Evolutionary conservation across 1,140 invertebrate species (phyloP), one percentile per base, ranked within the genome.

Genomic region (Halesus radiatus): DNA sequence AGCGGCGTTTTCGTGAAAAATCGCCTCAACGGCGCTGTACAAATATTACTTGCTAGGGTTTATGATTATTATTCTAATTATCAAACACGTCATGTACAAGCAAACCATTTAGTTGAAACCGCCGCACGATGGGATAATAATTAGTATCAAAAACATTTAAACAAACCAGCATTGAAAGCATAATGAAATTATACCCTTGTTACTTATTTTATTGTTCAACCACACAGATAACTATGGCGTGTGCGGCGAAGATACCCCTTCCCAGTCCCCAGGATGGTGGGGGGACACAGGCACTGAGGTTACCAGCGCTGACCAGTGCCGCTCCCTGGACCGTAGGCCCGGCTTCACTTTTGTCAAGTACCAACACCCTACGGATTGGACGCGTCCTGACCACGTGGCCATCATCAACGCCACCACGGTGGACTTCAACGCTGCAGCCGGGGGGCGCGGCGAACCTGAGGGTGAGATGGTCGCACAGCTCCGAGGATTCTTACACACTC

Each of bases 301-400:
- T 3, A 90, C 93, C 0, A 90, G 90, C n/a, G 92, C 95, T 0
- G 91, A 94, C 20, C 91, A 96, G 81, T 98, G 97, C 86, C 93
- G 94, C 64, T 88, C 92, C 22, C 89, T 94, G 82, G 96, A 98
- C 85, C 93, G 93, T 80, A 91, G 96, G 58, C 96, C 97, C 0
- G 98, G 97, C 0, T 89, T 98, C 0, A 97, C 96, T 0, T 97
- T 96, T 82, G 90, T 98, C 1, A 94, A 96, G 84, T 98, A 98
- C 86, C 92, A 94, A 79, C 93, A 95, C 85, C 97, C 96, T 0
- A 93, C 94, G 0, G 96, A 98, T 86, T 94, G 92, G 83, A 93
- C 93, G 5, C 95, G 97, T 84, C 97, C 97, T 0, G 97, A 98
- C 85, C 93, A 91, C 23, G 95, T 96, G 1, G 91, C 91, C 0